Evolutionary conservation across 2,797 vertebrate species (phyloP).

Genomic region (Chloroceryle inda): DNA sequence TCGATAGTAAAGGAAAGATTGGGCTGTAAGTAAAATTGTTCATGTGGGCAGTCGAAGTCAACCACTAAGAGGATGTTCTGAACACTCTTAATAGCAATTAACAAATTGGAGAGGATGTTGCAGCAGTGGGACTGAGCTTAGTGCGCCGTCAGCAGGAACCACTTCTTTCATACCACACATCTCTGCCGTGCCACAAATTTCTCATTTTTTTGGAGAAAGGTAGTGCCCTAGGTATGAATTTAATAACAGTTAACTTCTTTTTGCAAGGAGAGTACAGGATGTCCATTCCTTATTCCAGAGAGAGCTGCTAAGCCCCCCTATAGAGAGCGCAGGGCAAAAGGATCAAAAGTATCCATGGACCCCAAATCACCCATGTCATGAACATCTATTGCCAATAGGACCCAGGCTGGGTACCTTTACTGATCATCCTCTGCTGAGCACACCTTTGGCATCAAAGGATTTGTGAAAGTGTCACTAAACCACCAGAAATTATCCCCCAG

Average conservation of each 20-base stretch:
- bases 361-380: not conserved
- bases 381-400: not conserved
- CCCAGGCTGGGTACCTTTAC: not conserved
- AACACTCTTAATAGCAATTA: not conserved
- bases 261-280: not conserved
- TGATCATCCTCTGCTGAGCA: not conserved
- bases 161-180: not conserved
- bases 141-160: not conserved
- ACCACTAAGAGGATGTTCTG: not conserved
- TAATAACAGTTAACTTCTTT: not conserved
- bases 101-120: not conserved
- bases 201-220: not conserved
- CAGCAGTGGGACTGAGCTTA: not conserved
- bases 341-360: not conserved
- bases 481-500: not conserved
- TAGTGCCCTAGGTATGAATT: not conserved
- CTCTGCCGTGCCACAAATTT: not conserved
- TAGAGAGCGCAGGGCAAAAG: not conserved
- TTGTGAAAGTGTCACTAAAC: not conserved
- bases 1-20: conserved; percentile 23
- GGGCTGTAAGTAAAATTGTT: conserved; percentile 19
- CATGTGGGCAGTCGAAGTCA: not conserved
- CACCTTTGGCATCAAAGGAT: accelerated
- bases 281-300: not conserved
- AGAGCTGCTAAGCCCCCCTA: accelerated